These are phyloP conservation scores for Hypsopygia costalis DNA, from an alignment of 2,888 invertebrate genomes.

Conservation along the genomic window DNA sequence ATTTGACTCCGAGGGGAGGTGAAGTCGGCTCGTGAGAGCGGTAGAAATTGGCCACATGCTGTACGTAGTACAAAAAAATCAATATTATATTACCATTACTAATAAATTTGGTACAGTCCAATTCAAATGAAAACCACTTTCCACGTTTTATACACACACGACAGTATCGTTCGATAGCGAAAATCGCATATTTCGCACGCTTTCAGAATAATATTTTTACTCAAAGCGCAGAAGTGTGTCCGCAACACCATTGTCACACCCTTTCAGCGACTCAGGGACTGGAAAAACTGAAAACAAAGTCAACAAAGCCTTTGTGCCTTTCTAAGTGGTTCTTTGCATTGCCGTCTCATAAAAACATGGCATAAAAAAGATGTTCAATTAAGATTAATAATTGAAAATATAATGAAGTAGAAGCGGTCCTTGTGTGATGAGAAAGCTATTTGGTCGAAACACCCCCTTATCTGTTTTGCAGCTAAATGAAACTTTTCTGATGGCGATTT, in stretches of 20 bases:
- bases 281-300: slow-evolving; percentile 33
- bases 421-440: not conserved
- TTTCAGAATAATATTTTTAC: slow-evolving; percentile 5
- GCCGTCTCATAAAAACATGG: not conserved
- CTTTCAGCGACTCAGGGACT: slow-evolving; percentile 14
- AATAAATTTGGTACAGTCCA: no score
- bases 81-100: no score
- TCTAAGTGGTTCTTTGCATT: slow-evolving; percentile 3
- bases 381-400: not conserved
- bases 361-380: slow-evolving; percentile 2
- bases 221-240: slow-evolving; percentile 4
- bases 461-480: no score
- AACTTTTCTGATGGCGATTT: no score
- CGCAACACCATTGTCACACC: slow-evolving; percentile 21
- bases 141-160: not conserved
- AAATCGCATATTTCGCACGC: not conserved
- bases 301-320: slow-evolving; percentile 30
- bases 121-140: not conserved
- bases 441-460: not conserved
- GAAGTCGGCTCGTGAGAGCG: no score
- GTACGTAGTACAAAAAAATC: no score
- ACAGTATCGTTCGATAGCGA: not conserved
- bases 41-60: no score
- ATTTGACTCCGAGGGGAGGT: no score
- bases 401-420: not conserved